These are phyloP conservation scores for Enhydra lutris DNA, from an alignment of 2,113 vertebrate genomes.

Conservation along the genomic window DNA sequence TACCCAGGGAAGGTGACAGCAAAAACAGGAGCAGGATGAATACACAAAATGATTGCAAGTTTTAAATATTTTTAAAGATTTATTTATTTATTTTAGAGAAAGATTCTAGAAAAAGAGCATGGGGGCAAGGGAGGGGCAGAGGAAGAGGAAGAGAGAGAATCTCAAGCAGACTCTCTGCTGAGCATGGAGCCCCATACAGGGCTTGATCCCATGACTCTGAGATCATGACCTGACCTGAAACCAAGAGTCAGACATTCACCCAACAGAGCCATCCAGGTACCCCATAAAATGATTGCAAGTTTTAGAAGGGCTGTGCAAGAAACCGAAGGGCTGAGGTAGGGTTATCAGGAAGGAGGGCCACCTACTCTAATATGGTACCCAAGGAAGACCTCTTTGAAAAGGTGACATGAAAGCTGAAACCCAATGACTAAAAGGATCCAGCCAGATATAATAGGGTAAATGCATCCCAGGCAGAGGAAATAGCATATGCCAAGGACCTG, in stretches of 20 bases:
- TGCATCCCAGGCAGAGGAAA: neutral
- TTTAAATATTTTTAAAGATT: neutral
- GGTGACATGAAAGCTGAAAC: neutral
- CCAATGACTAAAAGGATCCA: neutral
- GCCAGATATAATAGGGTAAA: neutral
- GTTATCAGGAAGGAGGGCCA: too few species aligned
- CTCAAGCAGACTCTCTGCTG: neutral
- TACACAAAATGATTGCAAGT: neutral
- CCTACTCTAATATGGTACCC: fast-evolving
- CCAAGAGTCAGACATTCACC: neutral
- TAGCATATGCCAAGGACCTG: neutral
- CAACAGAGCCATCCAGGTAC: neutral
- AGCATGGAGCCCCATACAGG: neutral
- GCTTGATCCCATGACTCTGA: neutral
- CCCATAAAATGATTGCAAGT: neutral
- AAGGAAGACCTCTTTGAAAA: neutral
- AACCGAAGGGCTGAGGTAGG: too few species aligned
- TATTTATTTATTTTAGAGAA: neutral
- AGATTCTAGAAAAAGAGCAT: neutral
- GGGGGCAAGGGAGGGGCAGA: neutral
- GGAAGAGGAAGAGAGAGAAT: neutral
- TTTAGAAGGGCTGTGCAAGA: neutral
- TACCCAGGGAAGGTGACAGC: neutral
- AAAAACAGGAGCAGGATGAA: neutral
- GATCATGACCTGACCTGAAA: neutral